Evolutionary conservation across 2,797 vertebrate genomes (phyloP), one percentile per base, ranked within the genome.

Genomic region (Clarias fuscus): DNA sequence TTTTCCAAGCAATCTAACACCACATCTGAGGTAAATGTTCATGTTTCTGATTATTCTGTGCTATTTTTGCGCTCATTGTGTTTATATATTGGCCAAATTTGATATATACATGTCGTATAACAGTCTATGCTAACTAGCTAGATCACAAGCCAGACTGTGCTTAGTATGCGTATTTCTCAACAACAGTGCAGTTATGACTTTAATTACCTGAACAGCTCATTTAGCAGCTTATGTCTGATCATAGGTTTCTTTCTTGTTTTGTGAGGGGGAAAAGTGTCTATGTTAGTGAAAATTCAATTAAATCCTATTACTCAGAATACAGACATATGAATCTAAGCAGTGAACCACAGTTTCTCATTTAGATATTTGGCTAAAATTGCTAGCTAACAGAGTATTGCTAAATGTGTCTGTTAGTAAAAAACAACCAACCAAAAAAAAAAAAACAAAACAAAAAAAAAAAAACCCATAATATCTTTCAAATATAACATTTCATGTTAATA

Each of bases 11-110:
- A 67, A 48, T n/a, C 37, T 4, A 43, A 43, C 37, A 18, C 24
- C 37, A 81, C 24, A 27, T 81, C 79, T 40, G 77, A 79, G 59
- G 77, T 22, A 79, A 65, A 81, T 4, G 6, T n/a, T 15, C 61
- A 64, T 18, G 48, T 65, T 81, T 81, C 22, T 18, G 24, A 67
- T 30, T 53, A n/a, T 53, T 30, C n/a, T n/a, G 37, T 67, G 24
- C 17, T 27, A 48, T 27, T 67, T 67, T 30, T 62, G 20, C 4
- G 0, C 33, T 15, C 77, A 30, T n/a, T 48, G 40, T 65, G 62
- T n/a, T 24, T 48, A 53, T 27, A 82, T 4, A 0, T 27, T 18
- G 10, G 61, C 14, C 62, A 48, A 67, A 67, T 30, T 67, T 67
- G 3, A 17, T 17, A 2, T 1, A 27, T 33, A 43, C 30, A 33